Evolutionary conservation across 2,797 vertebrate species (phyloP), one percentile per base, ranked within the genome.

Genomic region (Mastacembelus armatus): DNA sequence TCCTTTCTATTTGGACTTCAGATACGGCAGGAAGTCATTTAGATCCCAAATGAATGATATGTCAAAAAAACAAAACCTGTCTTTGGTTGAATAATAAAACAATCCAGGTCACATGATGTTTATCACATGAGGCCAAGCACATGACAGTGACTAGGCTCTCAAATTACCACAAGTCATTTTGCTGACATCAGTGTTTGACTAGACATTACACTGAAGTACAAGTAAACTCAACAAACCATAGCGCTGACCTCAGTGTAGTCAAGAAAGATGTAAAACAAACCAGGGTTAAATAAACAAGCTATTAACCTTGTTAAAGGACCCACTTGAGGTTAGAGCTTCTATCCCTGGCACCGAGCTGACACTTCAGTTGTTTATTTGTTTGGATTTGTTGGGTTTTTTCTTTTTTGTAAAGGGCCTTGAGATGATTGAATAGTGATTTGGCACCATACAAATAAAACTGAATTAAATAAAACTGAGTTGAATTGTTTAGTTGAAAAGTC

Each of bases 71-170:
- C n/a, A n/a, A n/a, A n/a, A n/a, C n/a, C 30, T n/a, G 1, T 33
- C 24, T 39, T n/a, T 40, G 4, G 11, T 45, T 27, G 3, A 33
- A 12, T 3, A 22, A 36, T 32, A 18, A 74, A 64, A 74, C 6
- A 35, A 71, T 55, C 43, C 12, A 6, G 39, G 36, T 12, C 1
- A 16, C 1, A 24, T 32, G 39, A n/a, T n/a, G 32, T 45, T 61
- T 1, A 12, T 76, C 83, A 86, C 77, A 78, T 85, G 83, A 83
- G 47, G 10, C 10, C 4, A 2, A 47, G 21, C 76, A 74, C 67
- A 74, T 70, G 61, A 81, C 69, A 47, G 30, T 18, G 51, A 61
- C 22, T 18, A 6, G 0, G 16, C 19, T 52, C 19, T 40, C 14
- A 35, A 22, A 67, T 39, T 1, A 32, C 18, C 43, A 52, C 15